These are phyloP conservation scores for Anas platyrhynchos DNA, from an alignment of 2,113 vertebrate genomes.

Conservation along the genomic window DNA sequence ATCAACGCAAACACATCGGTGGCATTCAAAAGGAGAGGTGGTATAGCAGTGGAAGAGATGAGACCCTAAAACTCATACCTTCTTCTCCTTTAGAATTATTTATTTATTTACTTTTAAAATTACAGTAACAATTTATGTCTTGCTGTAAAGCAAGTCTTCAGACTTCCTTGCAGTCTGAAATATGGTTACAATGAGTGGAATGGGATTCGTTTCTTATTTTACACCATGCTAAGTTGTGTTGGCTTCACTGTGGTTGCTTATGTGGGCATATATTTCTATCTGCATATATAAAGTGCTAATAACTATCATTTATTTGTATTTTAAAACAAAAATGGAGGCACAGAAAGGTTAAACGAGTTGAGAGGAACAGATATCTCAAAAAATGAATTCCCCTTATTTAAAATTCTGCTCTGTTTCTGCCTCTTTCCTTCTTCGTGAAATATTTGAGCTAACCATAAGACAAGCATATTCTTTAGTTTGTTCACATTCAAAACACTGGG, in stretches of 20 bases:
- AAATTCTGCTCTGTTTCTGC: background rate
- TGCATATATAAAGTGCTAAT: background rate
- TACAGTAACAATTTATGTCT: background rate
- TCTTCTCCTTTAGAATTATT: background rate
- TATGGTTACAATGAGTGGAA: background rate
- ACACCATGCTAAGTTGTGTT: background rate
- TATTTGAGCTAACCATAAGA: background rate
- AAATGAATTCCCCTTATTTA: background rate
- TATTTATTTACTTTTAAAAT: background rate
- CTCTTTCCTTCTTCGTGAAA: background rate
- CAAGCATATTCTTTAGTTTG: background rate
- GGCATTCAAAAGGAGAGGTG: background rate
- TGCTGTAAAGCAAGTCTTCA: background rate
- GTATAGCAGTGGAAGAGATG: background rate
- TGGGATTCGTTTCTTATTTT: background rate
- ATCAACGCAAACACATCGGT: fast-evolving
- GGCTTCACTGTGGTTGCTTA: background rate
- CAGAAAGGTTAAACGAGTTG: background rate
- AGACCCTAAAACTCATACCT: background rate
- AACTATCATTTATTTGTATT: background rate
- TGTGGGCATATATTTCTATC: background rate
- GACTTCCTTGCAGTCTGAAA: background rate
- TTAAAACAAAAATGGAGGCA: background rate
- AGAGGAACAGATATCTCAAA: background rate
- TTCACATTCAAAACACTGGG: background rate